Evolutionary conservation across 2,888 invertebrate genomes (phyloP).

Genomic region (Spodoptera littoralis): DNA sequence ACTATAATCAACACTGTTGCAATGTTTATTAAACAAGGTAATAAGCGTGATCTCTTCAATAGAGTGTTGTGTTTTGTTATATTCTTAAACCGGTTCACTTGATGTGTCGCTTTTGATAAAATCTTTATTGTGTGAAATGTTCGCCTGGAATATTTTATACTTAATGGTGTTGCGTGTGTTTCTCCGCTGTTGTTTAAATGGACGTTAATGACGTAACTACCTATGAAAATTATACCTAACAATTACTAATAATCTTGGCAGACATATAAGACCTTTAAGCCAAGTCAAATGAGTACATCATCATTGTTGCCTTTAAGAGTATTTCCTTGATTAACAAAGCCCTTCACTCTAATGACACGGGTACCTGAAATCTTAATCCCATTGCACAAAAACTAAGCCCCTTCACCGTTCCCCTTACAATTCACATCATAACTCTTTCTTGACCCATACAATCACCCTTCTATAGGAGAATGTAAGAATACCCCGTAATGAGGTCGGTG

Average conservation of each 20-base stretch:
- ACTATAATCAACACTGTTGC: conserved; percentile 84
- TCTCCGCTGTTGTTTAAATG: not conserved
- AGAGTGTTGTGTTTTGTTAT: conserved; percentile 61
- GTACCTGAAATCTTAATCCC: conserved; percentile 59
- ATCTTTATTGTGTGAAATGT: conserved; percentile 54
- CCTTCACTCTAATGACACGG: conserved; percentile 25
- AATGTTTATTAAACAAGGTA: conserved; percentile 88
- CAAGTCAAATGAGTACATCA: not conserved
- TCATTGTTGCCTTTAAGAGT: not conserved
- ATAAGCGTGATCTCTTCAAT: conserved; percentile 76
- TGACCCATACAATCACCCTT: conserved; percentile 84
- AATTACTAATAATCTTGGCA: no score
- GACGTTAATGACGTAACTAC: no score
- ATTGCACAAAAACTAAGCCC: conserved; percentile 56
- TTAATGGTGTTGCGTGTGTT: conserved; percentile 14
- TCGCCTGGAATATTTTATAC: conserved; percentile 28
- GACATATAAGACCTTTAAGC: no score
- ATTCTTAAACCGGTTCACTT: conserved; percentile 61
- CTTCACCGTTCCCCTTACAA: conserved; percentile 66
- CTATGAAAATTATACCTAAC: no score
- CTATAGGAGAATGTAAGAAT: conserved; percentile 74
- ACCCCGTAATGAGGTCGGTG: conserved; percentile 84
- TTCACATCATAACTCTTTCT: conserved; percentile 85
- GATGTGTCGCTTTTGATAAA: conserved; percentile 55
- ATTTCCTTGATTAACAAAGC: conserved; percentile 12